Base-by-base conservation (phyloP, 2,888 invertebrate species). In the Nesidiocoris tenuis region DNA sequence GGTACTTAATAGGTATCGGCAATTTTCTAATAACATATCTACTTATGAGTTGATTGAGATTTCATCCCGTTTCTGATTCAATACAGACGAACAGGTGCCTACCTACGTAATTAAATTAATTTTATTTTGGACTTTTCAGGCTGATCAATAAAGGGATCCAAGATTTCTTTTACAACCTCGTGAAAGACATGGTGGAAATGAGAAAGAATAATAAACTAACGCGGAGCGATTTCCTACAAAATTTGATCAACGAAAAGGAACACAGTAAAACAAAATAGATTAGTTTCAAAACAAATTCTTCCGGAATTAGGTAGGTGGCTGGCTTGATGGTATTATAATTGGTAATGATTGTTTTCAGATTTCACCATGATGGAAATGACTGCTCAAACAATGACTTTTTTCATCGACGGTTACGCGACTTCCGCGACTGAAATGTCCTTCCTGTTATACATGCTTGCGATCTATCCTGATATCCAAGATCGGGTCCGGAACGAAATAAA, bases 321-420 rank as follows among this genome's bases (percentile, higher is more conserved):
- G n/a, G n/a, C n/a, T n/a, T n/a, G n/a, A n/a, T n/a, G n/a, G n/a
- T n/a, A n/a, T n/a, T n/a, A n/a, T n/a, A n/a, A n/a, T n/a, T n/a
- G n/a, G n/a, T n/a, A n/a, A n/a, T n/a, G n/a, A n/a, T n/a, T n/a
- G n/a, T n/a, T 16, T 63, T 63, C 63, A 72, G 72, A 72, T 61
- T 70, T 57, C 5, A 59, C 72, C 2, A 9, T 63, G 7, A 72
- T 55, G 21, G 72, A 72, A 9, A 72, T 72, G 23, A 64, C 72
- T 1, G 61, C 72, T 9, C 61, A 63, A 54, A 21, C 72, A 2
- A 61, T 72, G 63, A 63, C 63, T 25, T 72, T 72, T 39, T 75
- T 68, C 75, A 61, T 75, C 18, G 68, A 75, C 23, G 75, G 68
- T 55, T 75, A 75, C 55, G 67, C 39, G 16, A 75, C 75, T 5